Evolutionary conservation across 2,113 vertebrate species (phyloP).

Genomic region (Hydrochoerus hydrochaeris): DNA sequence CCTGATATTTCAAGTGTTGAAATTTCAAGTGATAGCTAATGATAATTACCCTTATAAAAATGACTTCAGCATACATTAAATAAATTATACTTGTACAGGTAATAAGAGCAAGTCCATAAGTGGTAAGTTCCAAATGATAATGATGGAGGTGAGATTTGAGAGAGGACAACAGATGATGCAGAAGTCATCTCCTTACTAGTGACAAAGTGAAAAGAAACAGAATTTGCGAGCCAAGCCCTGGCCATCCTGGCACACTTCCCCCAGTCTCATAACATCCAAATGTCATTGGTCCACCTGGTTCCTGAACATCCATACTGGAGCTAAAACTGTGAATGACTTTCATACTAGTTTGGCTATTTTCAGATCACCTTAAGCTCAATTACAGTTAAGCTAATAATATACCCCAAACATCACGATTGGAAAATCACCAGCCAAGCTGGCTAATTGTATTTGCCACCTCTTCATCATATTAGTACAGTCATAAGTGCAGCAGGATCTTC

Average conservation of each 20-base stretch:
- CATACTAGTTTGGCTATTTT: constrained; percentile 13
- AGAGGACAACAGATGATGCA: background rate
- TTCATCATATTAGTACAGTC: constrained; percentile 58
- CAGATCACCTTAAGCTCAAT: constrained; percentile 66
- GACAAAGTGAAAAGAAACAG: background rate
- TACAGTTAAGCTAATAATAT: constrained; percentile 53
- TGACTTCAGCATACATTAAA: background rate
- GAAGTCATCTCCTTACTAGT: background rate
- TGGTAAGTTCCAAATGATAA: background rate
- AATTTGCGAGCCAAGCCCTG: background rate
- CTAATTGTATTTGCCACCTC: constrained; percentile 20
- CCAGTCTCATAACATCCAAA: background rate
- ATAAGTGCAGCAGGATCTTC: constrained; percentile 36
- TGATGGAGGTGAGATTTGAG: background rate
- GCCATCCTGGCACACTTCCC: background rate
- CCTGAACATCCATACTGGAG: background rate
- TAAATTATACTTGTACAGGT: background rate
- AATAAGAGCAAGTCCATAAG: background rate
- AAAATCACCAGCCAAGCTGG: constrained; percentile 33
- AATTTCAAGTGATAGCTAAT: background rate
- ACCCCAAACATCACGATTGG: constrained; percentile 57
- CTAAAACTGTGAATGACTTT: background rate
- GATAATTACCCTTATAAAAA: background rate
- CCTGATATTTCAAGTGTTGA: background rate
- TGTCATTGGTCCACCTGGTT: background rate